phyloP scores from a whole-genome alignment of 2,888 invertebrate species.

The Xestia sexstrigata region DNA sequence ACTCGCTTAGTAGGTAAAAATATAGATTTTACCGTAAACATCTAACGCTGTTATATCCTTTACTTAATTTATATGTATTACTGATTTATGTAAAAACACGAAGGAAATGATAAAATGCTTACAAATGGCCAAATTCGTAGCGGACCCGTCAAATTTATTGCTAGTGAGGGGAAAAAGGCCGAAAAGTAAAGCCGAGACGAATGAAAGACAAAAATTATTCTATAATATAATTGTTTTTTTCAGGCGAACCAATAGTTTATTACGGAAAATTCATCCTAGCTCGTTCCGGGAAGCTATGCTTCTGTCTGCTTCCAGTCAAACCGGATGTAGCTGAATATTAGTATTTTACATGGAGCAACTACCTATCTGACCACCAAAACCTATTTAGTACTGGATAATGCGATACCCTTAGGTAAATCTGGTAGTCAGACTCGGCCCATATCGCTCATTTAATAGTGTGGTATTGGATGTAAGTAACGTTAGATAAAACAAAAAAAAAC shows the following conservation, averaged over 20 bases:
- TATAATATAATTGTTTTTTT: not conserved
- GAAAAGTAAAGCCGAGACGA: conserved; percentile 1
- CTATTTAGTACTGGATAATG: no score
- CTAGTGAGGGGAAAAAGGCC: conserved; percentile 48
- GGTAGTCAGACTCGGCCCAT: not conserved
- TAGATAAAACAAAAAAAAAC: no score
- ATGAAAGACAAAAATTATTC: not conserved
- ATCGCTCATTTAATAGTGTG: no score
- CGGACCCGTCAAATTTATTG: conserved; percentile 43
- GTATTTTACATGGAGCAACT: not conserved
- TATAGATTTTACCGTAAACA: conserved; percentile 6
- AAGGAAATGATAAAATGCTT: conserved; percentile 61
- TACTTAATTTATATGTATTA: conserved; percentile 46
- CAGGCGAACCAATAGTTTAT: not conserved
- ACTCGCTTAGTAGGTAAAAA: not conserved
- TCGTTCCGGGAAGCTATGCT: no score
- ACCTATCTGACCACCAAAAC: not conserved
- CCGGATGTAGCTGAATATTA: not conserved
- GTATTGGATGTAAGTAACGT: no score
- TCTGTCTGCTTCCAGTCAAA: no score
- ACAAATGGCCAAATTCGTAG: conserved; percentile 60
- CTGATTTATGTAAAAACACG: conserved; percentile 57
- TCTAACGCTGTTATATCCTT: not conserved
- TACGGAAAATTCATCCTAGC: no score
- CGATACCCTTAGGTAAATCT: not conserved